Evolutionary conservation across 2,797 vertebrate species (phyloP).

Genomic region (Chloroceryle amazona): DNA sequence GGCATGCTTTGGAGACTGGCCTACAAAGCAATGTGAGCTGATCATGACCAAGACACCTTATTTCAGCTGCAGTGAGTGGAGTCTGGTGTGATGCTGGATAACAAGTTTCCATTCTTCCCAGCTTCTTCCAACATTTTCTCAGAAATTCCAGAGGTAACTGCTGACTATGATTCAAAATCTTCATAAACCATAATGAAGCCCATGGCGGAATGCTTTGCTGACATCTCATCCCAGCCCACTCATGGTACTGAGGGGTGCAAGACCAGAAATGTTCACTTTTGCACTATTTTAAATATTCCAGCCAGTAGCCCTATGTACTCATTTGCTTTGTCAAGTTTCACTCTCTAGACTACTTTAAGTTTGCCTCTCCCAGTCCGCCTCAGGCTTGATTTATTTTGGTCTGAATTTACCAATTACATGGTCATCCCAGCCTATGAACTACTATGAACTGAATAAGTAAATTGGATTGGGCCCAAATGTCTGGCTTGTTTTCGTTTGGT

Average conservation of each 20-base stretch:
- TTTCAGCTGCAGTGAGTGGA: background rate
- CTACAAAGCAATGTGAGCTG: background rate
- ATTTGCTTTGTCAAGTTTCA: background rate
- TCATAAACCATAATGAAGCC: background rate
- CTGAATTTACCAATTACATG: background rate
- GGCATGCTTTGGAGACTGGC: constrained; percentile 43
- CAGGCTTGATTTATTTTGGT: background rate
- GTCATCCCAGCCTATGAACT: background rate
- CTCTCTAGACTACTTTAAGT: background rate
- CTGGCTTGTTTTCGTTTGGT: too few relatives aligned
- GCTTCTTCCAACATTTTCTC: background rate
- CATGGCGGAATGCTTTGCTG: background rate
- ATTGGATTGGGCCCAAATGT: too few relatives aligned
- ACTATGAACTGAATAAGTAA: background rate
- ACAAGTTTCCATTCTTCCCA: background rate
- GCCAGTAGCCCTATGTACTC: background rate
- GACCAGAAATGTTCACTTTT: background rate
- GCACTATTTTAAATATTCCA: background rate
- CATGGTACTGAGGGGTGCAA: background rate
- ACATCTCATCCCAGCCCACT: background rate
- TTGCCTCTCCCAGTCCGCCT: background rate
- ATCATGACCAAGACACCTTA: background rate
- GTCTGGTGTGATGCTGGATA: background rate
- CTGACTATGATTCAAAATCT: background rate
- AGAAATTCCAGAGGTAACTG: background rate